Conservation (phyloP, 2,888 invertebrate species). For the Cheiracanthium punctorium region DNA sequence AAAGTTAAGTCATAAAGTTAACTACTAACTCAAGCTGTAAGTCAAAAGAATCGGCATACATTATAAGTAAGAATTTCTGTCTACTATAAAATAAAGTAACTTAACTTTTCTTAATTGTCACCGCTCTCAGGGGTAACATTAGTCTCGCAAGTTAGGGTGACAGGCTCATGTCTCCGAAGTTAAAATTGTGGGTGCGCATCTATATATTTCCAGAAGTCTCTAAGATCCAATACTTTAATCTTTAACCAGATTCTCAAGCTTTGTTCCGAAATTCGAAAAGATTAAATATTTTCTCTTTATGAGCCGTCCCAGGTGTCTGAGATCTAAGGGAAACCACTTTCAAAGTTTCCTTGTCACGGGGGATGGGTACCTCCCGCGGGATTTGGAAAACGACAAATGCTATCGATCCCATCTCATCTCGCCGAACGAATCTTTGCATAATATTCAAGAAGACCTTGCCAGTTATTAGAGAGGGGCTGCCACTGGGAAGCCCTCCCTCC, state of each 20-base stretch:
- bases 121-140: not conserved
- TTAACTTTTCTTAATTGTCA: conserved; percentile 6
- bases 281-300: conserved; percentile 67
- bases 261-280: conserved; percentile 48
- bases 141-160: conserved; percentile 1
- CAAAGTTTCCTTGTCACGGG: conserved; percentile 57
- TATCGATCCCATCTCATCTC: conserved; percentile 59
- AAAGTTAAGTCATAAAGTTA: not conserved
- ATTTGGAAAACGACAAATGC: conserved; percentile 61
- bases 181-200: conserved; percentile 11
- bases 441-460: conserved; percentile 48
- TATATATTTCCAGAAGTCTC: conserved; percentile 35
- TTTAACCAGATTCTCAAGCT: conserved; percentile 42
- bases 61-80: conserved; percentile 1
- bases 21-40: not conserved
- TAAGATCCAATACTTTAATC: conserved; percentile 55
- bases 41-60: not conserved
- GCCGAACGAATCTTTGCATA: conserved; percentile 63
- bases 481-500: conserved; percentile 11
- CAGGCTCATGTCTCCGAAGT: not conserved
- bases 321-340: conserved; percentile 69
- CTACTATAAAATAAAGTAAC: conserved; percentile 5
- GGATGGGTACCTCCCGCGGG: conserved; percentile 16
- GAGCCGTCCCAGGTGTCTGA: conserved; percentile 44
- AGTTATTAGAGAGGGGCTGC: conserved; percentile 51